Evolutionary conservation across 1,140 invertebrate genomes (phyloP), one percentile per base, ranked within the genome.

Genomic region (Lanistes nyassanus): DNA sequence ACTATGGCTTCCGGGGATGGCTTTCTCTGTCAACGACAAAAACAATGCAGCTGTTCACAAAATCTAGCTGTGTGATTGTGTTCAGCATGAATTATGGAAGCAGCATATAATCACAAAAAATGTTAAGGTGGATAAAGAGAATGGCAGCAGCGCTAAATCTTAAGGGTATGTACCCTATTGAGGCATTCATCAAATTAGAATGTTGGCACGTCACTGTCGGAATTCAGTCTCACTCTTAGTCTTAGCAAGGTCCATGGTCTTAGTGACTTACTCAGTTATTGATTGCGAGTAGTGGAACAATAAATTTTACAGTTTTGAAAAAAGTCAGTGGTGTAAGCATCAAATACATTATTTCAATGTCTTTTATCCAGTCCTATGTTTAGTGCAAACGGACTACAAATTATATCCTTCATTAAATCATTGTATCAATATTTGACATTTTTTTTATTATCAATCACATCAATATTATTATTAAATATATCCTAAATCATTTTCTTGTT

Each of bases 61-160:
- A 68, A 16, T 19, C 39, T n/a, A 23, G 16, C 36, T 21, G 11
- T 39, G 13, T 29, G 26, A 47, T 7, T 11, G 13, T 19, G n/a
- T 29, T 36, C 51, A 73, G 4, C 23, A 36, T 74, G 47, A 29
- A 34, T 29, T 47, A 13, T 26, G 5, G 34, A 23, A 67, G 36
- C 26, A 56, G 13, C 23, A 0, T 56, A 56, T n/a, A 67, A 31
- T 53, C 16, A 34, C 29, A 6, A 62, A 75, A 56, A 21, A 75
- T 75, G 74, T 56, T 75, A 55, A 75, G 74, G 67, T 31, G 51
- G 56, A 55, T 26, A 39, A n/a, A 56, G 3, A 29, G 56, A 4
- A 75, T 75, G 74, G 74, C 74, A 68, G 74, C 74, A 67, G 51
- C 74, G 53, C 51, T 64, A 34, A 75, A 67, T 75, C 67, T 51